A percentile compares a stretch with the other conserved stretches of the same genome.
Conservation (phyloP, 2,888 invertebrate genomes). For the Apeira syringaria region DNA sequence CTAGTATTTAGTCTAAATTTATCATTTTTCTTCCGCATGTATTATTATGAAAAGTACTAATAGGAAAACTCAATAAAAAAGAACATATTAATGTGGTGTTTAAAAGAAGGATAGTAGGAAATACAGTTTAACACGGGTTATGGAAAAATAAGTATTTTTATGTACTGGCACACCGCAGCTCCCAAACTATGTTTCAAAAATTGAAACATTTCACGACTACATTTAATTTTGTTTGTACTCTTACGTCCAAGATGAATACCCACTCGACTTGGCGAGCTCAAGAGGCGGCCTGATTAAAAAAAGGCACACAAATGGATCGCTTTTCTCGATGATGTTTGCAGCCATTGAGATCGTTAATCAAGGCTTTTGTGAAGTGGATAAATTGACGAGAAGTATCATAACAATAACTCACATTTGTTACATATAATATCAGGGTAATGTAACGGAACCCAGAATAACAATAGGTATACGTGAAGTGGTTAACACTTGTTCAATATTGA, state of each 20-base stretch:
- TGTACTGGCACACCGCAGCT: too few relatives aligned
- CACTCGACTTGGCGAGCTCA: slow-evolving; percentile 44
- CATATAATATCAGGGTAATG: slow-evolving; percentile 5
- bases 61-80: too few relatives aligned
- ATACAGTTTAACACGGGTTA: too few relatives aligned
- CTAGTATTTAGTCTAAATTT: too few relatives aligned
- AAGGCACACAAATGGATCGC: slow-evolving; percentile 45
- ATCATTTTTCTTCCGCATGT: too few relatives aligned
- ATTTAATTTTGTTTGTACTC: slow-evolving; percentile 73
- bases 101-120: too few relatives aligned
- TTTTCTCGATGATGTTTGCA: slow-evolving; percentile 41
- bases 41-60: too few relatives aligned
- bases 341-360: slow-evolving; percentile 44
- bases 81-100: too few relatives aligned
- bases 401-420: slow-evolving; percentile 19
- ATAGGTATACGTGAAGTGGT: too few relatives aligned
- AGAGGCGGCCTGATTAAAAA: slow-evolving; percentile 50
- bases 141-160: too few relatives aligned
- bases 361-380: slow-evolving; percentile 19
- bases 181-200: slow-evolving; percentile 57
- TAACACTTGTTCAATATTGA: too few relatives aligned
- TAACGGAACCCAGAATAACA: too few relatives aligned
- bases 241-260: slow-evolving; percentile 67
- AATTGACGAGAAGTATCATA: slow-evolving; percentile 8
- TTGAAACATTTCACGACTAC: slow-evolving; percentile 67